A percentile compares a stretch with the other conserved stretches of the same genome.
Conservation (phyloP, 1,140 invertebrate species). For the Caenorhabditis brenneri region DNA sequence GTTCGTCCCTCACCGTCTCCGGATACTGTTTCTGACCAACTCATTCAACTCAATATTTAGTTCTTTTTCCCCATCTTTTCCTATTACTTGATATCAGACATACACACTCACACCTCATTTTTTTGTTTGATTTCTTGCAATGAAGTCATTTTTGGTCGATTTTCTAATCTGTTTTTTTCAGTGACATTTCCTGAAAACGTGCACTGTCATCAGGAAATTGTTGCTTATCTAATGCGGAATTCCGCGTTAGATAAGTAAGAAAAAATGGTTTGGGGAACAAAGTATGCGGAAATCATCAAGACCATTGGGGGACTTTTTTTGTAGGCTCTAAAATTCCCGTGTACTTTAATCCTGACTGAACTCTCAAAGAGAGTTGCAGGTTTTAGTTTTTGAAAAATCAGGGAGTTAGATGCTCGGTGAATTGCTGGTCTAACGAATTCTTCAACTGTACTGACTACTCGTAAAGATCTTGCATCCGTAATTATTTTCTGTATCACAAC, state of each 20-base stretch:
- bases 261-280: background rate
- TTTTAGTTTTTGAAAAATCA: too few species aligned
- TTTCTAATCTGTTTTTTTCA: background rate
- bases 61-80: background rate
- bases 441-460: too few species aligned
- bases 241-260: conserved; percentile 6
- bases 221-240: conserved; percentile 15
- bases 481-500: too few species aligned
- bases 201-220: background rate
- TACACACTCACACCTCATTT: background rate
- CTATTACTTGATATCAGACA: background rate
- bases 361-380: too few species aligned
- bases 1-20: conserved; percentile 13
- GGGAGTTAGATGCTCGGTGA: too few species aligned
- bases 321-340: background rate
- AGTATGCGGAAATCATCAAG: background rate
- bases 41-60: background rate
- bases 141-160: background rate
- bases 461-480: too few species aligned
- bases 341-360: too few species aligned
- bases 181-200: background rate
- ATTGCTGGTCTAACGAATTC: too few species aligned
- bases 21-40: background rate
- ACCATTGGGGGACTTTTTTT: background rate
- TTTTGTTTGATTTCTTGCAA: too few species aligned